phyloP scores from a whole-genome alignment of 2,888 invertebrate genomes.

The Callosobruchus maculatus region DNA sequence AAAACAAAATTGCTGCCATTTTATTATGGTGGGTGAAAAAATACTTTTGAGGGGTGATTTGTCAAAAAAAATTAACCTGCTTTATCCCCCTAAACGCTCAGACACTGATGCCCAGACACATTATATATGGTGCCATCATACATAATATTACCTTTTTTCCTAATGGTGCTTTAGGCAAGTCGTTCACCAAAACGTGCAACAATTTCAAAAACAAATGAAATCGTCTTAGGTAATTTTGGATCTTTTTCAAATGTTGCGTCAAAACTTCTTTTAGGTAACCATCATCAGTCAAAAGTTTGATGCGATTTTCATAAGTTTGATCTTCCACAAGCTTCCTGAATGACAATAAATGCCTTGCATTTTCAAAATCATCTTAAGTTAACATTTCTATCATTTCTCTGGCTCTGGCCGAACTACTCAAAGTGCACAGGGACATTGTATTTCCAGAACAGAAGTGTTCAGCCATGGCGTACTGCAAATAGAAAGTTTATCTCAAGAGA shows the following conservation, averaged over 20 bases:
- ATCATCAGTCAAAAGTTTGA: conserved; percentile 63
- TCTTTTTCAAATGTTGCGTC: conserved; percentile 56
- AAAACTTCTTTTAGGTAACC: conserved; percentile 58
- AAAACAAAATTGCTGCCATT: too few species aligned
- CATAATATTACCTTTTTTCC: conserved; percentile 79
- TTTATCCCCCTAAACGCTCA: too few species aligned
- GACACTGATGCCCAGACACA: too few species aligned
- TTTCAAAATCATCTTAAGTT: conserved; percentile 59
- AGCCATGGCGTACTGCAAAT: conserved; percentile 79
- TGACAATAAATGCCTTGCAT: conserved; percentile 62
- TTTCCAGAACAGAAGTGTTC: conserved; percentile 78
- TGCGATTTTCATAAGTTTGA: conserved; percentile 55
- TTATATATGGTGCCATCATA: too few species aligned
- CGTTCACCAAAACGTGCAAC: conserved; percentile 62
- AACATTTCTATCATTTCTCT: conserved; percentile 53
- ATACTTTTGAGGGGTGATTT: too few species aligned
- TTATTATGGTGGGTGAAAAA: too few species aligned
- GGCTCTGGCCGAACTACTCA: conserved; percentile 51
- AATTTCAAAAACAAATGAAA: conserved; percentile 70
- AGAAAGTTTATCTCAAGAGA: too few species aligned
- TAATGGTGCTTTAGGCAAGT: conserved; percentile 72
- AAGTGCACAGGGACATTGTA: conserved; percentile 64
- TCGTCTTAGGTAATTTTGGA: conserved; percentile 62
- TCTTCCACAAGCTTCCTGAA: conserved; percentile 68
- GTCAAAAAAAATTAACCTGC: too few species aligned